Evolutionary conservation across 2,113 vertebrate genomes (phyloP), one percentile per base, ranked within the genome.

Genomic region (Carassius gibelio): DNA sequence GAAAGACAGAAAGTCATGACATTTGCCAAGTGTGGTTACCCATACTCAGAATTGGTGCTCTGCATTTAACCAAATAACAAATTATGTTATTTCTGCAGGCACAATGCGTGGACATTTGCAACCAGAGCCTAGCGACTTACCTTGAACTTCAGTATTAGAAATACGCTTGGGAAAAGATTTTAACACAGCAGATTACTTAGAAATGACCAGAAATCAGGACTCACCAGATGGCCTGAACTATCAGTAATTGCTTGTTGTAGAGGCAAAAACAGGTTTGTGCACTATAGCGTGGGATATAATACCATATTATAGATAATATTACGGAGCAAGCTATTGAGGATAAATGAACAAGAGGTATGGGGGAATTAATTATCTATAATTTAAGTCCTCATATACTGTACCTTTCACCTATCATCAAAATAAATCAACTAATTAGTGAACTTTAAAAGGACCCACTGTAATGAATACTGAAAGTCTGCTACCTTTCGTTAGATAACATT

Each of bases 381-480:
- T 76, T 8, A 76, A 76, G 3, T 15, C 48, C 50, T 55, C 1
- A 2, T 55, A 17, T 55, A 55, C 52, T 55, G 52, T 55, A 42
- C 38, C 38, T 42, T 42, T 21, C 19, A 55, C 8, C 45, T 76
- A 55, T 17, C 26, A 76, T 76, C 26, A 52, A 30, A 76, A 74
- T 21, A 74, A 48, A 76, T 76, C n/a, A 52, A 30, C 26, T 30
- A 76, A 76, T 76, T 30, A 34, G n/a, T 76, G 48, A 76, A 34
- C 75, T 76, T 76, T 76, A 15, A 76, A 55, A 55, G 11, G 34
- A 45, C 21, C 3, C 5, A 64, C 3, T 45, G 38, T 66, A 64
- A 48, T 78, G 5, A n/a, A 21, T 6, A n/a, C 26, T 38, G 19
- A 77, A 77, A 21, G 50, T 8, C 23, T 52, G 45, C 11, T 50